These are phyloP conservation scores for Argentina silus DNA, from an alignment of 2,797 vertebrate genomes.

Conservation along the genomic window DNA sequence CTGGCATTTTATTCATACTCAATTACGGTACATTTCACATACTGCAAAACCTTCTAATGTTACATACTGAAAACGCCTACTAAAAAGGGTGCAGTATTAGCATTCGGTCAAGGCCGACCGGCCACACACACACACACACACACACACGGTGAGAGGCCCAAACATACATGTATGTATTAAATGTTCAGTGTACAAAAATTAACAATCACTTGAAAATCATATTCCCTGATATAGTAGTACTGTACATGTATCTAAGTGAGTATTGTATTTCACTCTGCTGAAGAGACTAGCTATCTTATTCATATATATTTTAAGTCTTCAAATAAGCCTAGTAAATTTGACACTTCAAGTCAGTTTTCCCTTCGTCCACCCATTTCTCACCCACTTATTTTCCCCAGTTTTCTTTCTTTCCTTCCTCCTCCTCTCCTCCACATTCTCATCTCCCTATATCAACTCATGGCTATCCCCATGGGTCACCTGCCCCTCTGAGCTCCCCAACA, in stretches of 20 bases:
- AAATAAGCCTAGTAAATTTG: slow-evolving; percentile 13
- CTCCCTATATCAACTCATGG: slow-evolving; percentile 49
- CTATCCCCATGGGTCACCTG: slow-evolving; percentile 45
- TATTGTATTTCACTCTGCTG: slow-evolving; percentile 28
- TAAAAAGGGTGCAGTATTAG: too few relatives aligned
- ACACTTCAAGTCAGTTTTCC: slow-evolving; percentile 10
- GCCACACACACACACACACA: too few relatives aligned
- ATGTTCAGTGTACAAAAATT: slow-evolving; percentile 26
- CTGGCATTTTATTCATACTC: too few relatives aligned
- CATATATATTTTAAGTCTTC: slow-evolving; percentile 20
- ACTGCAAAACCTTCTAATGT: too few relatives aligned
- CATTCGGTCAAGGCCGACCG: too few relatives aligned
- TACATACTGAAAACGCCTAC: too few relatives aligned
- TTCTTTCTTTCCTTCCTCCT: slow-evolving; percentile 13
- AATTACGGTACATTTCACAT: too few relatives aligned
- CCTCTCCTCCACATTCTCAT: not conserved
- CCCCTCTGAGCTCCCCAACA: slow-evolving; percentile 56
- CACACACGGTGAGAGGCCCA: too few relatives aligned
- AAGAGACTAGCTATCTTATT: slow-evolving; percentile 31
- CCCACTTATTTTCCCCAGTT: slow-evolving; percentile 1
- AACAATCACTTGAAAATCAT: slow-evolving; percentile 33
- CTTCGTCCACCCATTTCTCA: slow-evolving; percentile 2
- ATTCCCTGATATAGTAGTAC: slow-evolving; percentile 55
- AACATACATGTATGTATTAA: too few relatives aligned
- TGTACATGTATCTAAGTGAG: slow-evolving; percentile 26